Conservation (phyloP, 2,888 invertebrate genomes). For the Ectemnius lituratus region DNA sequence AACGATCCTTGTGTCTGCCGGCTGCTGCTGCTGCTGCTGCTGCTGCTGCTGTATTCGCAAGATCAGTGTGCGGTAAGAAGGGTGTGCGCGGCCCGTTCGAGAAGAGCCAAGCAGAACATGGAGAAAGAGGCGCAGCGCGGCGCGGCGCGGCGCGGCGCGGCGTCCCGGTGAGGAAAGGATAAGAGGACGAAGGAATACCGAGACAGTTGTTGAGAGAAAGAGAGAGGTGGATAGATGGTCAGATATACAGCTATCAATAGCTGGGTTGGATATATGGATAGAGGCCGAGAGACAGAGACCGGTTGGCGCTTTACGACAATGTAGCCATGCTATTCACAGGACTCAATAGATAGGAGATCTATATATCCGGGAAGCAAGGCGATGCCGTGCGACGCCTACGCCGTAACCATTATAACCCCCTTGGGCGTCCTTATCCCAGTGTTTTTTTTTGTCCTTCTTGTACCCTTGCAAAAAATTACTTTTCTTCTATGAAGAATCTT, state of each 20-base stretch:
- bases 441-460: too few species aligned
- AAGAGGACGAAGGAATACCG: neutral
- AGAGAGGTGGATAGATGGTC: constrained; percentile 17
- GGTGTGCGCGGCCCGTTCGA: constrained; percentile 8
- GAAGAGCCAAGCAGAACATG: neutral
- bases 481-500: constrained; percentile 16
- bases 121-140: neutral
- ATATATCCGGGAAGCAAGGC: constrained; percentile 34
- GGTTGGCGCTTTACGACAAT: constrained; percentile 58
- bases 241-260: constrained; percentile 50
- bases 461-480: constrained; percentile 26
- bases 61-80: too few species aligned
- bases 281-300: constrained; percentile 52
- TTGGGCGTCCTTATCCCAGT: too few species aligned
- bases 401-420: constrained; percentile 39
- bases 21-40: neutral
- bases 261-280: constrained; percentile 33
- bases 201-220: too few species aligned
- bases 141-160: too few species aligned
- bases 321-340: constrained; percentile 55
- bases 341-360: constrained; percentile 55
- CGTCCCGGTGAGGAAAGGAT: neutral
- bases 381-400: constrained; percentile 31
- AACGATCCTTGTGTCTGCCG: constrained; percentile 6
- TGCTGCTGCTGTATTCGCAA: neutral